Percentiles rank a stretch among this genome's conserved stretches.
phyloP scores from a whole-genome alignment of 1,140 invertebrate genomes.

The Rhynchophorus ferrugineus region DNA sequence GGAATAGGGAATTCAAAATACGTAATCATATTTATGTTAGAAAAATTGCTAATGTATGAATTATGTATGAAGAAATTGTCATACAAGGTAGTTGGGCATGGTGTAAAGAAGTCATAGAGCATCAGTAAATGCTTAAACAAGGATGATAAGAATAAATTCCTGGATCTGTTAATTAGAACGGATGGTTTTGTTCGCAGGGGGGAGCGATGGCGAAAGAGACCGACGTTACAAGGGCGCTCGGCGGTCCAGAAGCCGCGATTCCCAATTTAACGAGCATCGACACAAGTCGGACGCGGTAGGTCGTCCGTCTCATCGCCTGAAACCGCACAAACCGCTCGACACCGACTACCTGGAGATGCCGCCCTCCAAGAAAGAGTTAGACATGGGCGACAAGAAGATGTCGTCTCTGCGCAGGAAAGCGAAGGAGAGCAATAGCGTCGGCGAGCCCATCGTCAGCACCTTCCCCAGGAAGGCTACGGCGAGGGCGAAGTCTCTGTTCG shows the following conservation, averaged over 20 bases:
- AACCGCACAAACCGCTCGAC: constrained; percentile 29
- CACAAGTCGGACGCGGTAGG: constrained; percentile 30
- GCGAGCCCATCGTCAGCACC: constrained; percentile 27
- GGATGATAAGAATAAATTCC: no score
- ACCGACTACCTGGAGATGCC: constrained; percentile 26
- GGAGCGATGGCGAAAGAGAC: constrained; percentile 39
- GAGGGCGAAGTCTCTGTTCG: constrained; percentile 52
- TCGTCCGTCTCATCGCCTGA: constrained; percentile 18
- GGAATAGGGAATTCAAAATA: no score
- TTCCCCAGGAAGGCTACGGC: constrained; percentile 31
- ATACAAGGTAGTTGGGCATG: no score
- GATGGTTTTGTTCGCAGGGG: constrained; percentile 27
- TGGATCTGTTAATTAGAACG: no score
- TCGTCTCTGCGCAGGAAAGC: constrained; percentile 24
- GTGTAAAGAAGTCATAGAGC: no score
- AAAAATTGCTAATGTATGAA: no score
- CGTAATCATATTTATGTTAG: no score
- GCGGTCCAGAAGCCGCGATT: constrained; percentile 37
- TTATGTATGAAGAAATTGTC: no score
- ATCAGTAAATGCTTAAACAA: no score
- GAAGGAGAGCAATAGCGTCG: constrained; percentile 33
- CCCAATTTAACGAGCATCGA: constrained; percentile 37
- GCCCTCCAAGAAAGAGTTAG: constrained; percentile 21
- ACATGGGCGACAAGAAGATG: constrained; percentile 28
- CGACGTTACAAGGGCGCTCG: constrained; percentile 33